Conservation (phyloP, 1,140 invertebrate species). For the Dendroctonus valens region DNA sequence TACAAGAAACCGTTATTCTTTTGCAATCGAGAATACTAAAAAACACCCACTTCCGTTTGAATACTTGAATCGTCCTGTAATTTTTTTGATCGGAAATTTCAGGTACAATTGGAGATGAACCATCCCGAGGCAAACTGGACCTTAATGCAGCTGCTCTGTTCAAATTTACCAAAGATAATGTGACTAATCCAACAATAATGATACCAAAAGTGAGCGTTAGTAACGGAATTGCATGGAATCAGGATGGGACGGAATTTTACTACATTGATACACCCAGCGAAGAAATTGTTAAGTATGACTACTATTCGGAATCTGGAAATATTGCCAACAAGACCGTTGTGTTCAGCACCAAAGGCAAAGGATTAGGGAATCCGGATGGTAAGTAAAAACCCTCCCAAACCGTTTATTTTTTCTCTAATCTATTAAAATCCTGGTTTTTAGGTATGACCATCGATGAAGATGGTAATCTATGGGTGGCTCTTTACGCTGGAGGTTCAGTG, state of each 20-base stretch:
- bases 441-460: slow-evolving; percentile 70
- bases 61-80: too few species aligned
- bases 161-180: slow-evolving; percentile 53
- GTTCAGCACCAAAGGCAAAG: slow-evolving; percentile 27
- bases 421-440: slow-evolving; percentile 1
- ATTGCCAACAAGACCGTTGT: slow-evolving; percentile 50
- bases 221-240: slow-evolving; percentile 81
- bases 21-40: too few species aligned
- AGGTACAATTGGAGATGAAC: slow-evolving; percentile 70
- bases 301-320: slow-evolving; percentile 62
- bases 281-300: slow-evolving; percentile 68
- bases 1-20: too few species aligned
- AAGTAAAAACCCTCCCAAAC: slow-evolving; percentile 1
- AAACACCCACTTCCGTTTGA: too few species aligned
- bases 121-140: slow-evolving; percentile 50
- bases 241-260: slow-evolving; percentile 67
- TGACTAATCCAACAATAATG: slow-evolving; percentile 48
- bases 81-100: too few species aligned
- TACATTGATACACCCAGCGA: slow-evolving; percentile 72
- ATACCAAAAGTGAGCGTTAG: slow-evolving; percentile 63
- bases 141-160: slow-evolving; percentile 60
- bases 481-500: slow-evolving; percentile 55
- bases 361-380: slow-evolving; percentile 21
- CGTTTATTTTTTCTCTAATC: slow-evolving; percentile 29
- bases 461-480: slow-evolving; percentile 66